Evolutionary conservation across 1,140 invertebrate genomes (phyloP).

Genomic region (Apis laboriosa): DNA sequence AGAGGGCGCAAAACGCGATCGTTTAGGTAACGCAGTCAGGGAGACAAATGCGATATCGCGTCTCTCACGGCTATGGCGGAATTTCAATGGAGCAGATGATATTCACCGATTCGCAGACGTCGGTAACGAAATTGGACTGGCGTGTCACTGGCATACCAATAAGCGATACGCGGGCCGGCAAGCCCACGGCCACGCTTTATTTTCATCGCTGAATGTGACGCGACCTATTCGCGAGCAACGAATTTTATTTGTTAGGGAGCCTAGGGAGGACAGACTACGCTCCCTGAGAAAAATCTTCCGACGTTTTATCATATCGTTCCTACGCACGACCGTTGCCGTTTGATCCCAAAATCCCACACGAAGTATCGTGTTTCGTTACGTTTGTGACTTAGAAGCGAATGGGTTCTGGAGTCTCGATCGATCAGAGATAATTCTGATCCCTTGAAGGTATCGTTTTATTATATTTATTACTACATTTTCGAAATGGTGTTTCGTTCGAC

Average conservation of each 20-base stretch:
- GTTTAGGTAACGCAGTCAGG: slow-evolving; percentile 67
- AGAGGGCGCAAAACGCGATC: slow-evolving; percentile 60
- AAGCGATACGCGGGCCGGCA: slow-evolving; percentile 49
- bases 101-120: slow-evolving; percentile 69
- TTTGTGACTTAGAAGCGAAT: no score
- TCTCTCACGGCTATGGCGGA: slow-evolving; percentile 65
- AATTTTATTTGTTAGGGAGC: slow-evolving; percentile 34
- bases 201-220: slow-evolving; percentile 43
- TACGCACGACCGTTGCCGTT: slow-evolving; percentile 19
- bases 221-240: slow-evolving; percentile 46
- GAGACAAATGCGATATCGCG: slow-evolving; percentile 71
- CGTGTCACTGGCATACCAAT: slow-evolving; percentile 67
- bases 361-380: no score
- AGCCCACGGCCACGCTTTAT: slow-evolving; percentile 41
- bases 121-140: slow-evolving; percentile 68
- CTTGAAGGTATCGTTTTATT: no score
- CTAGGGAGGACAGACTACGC: slow-evolving; percentile 14
- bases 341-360: no score
- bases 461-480: no score
- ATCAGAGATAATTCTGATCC: no score
- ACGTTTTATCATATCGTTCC: slow-evolving; percentile 24
- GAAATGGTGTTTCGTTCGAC: no score
- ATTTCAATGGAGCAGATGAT: slow-evolving; percentile 73
- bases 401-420: no score
- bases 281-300: neutral